Base-by-base conservation (phyloP, 2,113 vertebrate species). In the Sclerurus mexicanus region DNA sequence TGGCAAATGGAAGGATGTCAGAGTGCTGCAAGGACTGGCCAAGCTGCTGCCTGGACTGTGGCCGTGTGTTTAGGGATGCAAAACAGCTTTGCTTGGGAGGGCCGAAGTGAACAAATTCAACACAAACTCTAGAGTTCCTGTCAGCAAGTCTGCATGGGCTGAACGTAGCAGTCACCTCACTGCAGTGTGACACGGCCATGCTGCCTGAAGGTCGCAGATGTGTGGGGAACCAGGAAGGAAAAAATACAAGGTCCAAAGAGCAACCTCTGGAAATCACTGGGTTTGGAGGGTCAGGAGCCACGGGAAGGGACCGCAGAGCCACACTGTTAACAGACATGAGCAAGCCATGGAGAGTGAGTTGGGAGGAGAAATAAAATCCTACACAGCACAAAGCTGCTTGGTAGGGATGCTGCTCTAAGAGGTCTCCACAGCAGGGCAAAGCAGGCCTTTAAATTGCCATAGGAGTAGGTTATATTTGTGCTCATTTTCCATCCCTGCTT, bases 151-250 rank as follows among this genome's bases (percentile, higher is more conserved):
- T 44, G 33, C 19, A 0, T 1, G 60, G 60, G 3, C 8, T 40
- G 44, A 23, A 24, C 5, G 0, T 15, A 27, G 37, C 62, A 13
- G 1, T 15, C 0, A 0, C n/a, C 63, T 49, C 12, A 0, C 0
- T 11, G 52, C 50, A 59, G 56, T 3, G 40, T 40, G 76, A 59
- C 27, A 31, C 18, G 39, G 69, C 74, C 90, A 63, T 74, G 90
- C 94, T 76, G 89, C 69, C 76, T 56, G 75, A 6, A 22, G 67
- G 63, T 66, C 91, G 58, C 39, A 72, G 13, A 4, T n/a, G 58
- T 46, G 31, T 17, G 37, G 66, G 56, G 67, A 77, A 28, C 60
- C 4, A 7, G 77, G 62, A 64, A 39, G 9, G 69, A 74, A 25
- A 59, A 19, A 6, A 19, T 47, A 42, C 62, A 24, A 56, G 66